Percentiles rank a stretch among this genome's conserved stretches.
These are phyloP conservation scores for Phaethon lepturus DNA, from an alignment of 2,113 vertebrate genomes.

Conservation along the genomic window DNA sequence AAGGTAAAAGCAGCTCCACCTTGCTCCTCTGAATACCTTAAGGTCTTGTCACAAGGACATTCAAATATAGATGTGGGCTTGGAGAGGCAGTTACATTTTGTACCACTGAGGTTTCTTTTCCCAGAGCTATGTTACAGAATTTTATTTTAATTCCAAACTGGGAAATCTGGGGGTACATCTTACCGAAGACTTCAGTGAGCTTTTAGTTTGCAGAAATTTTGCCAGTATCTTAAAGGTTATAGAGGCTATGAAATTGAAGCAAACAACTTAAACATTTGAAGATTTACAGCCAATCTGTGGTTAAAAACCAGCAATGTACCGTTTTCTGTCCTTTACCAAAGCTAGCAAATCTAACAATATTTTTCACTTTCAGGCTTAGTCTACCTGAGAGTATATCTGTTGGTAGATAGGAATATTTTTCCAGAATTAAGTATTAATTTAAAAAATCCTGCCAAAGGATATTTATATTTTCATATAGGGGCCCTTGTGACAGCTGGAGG, in stretches of 20 bases:
- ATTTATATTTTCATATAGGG: not conserved
- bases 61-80: slow-evolving; percentile 11
- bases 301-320: slow-evolving; percentile 31
- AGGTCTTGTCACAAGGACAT: not conserved
- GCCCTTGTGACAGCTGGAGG: not conserved
- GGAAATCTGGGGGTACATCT: not conserved
- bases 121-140: not conserved
- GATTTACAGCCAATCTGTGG: slow-evolving; percentile 56
- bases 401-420: not conserved
- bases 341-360: not conserved
- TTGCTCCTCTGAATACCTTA: not conserved
- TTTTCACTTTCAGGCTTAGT: slow-evolving; percentile 17
- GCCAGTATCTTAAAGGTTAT: slow-evolving; percentile 17
- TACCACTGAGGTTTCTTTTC: not conserved
- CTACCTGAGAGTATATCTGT: not conserved
- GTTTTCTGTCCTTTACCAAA: not conserved
- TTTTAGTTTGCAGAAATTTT: slow-evolving; percentile 35
- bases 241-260: slow-evolving; percentile 44
- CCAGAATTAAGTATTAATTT: not conserved
- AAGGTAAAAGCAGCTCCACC: not conserved
- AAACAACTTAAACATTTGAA: slow-evolving; percentile 41
- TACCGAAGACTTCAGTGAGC: not conserved
- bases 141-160: not conserved
- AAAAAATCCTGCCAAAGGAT: not conserved
- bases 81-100: not conserved